Evolutionary conservation across 2,888 invertebrate genomes (phyloP).

Genomic region (Eupithecia abbreviata): DNA sequence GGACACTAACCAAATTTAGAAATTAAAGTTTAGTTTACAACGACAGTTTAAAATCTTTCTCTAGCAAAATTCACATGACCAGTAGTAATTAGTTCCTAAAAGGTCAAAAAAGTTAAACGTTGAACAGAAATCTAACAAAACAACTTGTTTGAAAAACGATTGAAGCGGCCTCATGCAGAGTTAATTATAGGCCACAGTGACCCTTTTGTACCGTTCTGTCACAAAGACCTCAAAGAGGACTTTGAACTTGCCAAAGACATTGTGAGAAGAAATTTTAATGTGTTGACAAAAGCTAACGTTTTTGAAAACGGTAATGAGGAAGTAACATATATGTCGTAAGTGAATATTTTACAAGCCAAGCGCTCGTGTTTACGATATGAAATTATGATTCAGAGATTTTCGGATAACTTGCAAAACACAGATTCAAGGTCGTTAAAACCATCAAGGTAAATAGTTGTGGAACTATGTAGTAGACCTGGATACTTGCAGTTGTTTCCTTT

Average conservation of each 20-base stretch:
- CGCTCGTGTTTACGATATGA: background rate
- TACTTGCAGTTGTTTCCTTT: background rate
- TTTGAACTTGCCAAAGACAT: constrained; percentile 56
- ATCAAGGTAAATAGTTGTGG: background rate
- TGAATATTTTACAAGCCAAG: background rate
- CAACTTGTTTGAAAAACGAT: constrained; percentile 60
- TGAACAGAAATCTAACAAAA: constrained; percentile 44
- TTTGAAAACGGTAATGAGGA: background rate
- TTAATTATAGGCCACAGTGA: constrained; percentile 76
- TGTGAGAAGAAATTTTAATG: constrained; percentile 44
- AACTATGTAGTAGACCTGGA: background rate
- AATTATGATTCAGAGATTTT: background rate
- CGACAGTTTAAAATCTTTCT: background rate
- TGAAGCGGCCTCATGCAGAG: constrained; percentile 67
- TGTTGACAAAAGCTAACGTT: constrained; percentile 19
- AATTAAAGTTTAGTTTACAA: background rate
- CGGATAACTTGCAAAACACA: background rate
- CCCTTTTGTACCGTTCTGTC: constrained; percentile 64
- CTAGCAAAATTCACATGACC: constrained; percentile 17
- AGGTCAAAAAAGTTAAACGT: constrained; percentile 40
- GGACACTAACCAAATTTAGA: background rate
- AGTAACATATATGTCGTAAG: background rate
- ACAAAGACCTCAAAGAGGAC: constrained; percentile 57
- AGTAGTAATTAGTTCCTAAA: constrained; percentile 26
- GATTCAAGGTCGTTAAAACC: background rate